Evolutionary conservation across 2,113 vertebrate species (phyloP), one percentile per base, ranked within the genome.

Genomic region (Upupa epops): DNA sequence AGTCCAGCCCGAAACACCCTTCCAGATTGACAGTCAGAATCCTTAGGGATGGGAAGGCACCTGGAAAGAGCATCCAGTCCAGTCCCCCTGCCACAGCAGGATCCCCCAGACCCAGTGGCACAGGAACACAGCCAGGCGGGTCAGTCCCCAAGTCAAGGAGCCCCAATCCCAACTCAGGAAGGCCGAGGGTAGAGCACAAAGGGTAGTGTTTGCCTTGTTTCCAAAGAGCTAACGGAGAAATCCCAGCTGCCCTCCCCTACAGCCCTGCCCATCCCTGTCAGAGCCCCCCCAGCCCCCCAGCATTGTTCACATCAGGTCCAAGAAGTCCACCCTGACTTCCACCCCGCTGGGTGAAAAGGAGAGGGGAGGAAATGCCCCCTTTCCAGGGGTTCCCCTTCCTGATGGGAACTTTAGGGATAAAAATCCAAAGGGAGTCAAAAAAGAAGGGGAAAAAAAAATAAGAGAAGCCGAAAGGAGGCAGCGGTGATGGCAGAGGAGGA

Each of bases 181-280:
- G n/a, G n/a, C n/a, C n/a, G n/a, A n/a, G n/a, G n/a, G n/a, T n/a
- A n/a, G n/a, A n/a, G n/a, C 2, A 34, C 52, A 46, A 83, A 14
- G 32, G 14, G 11, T 25, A 4, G 5, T n/a, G 68, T 88, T 46
- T 3, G 1, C 24, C 11, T 17, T 11, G 6, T 37, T 92, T 68
- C 40, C 28, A 49, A 40, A 76, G 84, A 49, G 2, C 9, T 6
- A 32, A 58, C 56, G 40, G 11, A 40, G 86, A 80, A 46, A 0
- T 7, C 2, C 0, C 16, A 65, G 49, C 40, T 9, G 24, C n/a
- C 21, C 48, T 63, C n/a, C 45, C 20, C 56, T 29, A 0, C 0
- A 1, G 25, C 40, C 17, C 31, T 2, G 0, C 11, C 0, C 0
- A 20, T 11, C 77, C 18, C 56, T 64, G 26, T 5, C 84, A 24